Evolutionary conservation across 2,113 vertebrate genomes (phyloP), one percentile per base, ranked within the genome.

Genomic region (Oplegnathus fasciatus): DNA sequence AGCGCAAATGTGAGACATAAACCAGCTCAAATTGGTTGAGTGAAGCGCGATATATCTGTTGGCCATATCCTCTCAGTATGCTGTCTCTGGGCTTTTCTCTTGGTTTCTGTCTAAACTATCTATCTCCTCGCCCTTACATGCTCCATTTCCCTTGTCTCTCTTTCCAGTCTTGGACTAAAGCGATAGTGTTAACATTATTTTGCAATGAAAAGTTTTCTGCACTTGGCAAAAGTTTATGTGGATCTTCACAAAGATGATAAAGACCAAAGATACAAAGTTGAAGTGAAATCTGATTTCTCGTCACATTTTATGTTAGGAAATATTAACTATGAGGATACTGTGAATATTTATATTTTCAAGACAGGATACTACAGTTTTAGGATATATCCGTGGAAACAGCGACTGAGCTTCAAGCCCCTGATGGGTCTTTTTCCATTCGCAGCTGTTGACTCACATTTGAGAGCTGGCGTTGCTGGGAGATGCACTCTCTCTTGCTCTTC

Each of bases 1-100:
- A 74, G 13, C 28, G 60, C 66, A 78, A 88, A 87, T 79, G 74
- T 76, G 65, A 76, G 44, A 85, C 76, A 86, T 60, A 73, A 78
- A 86, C 13, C 65, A 32, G 66, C 65, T 81, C 15, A 72, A 8
- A 75, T 58, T 70, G 72, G 69, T 62, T 64, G 58, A 70, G 24
- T 58, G 60, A 69, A 44, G 79, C 48, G 55, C 18, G 0, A 50
- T 52, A 69, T 69, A 69, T 52, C 65, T 46, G 40, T 1, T 52
- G 18, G 42, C n/a, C n/a, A 68, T n/a, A 68, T 46, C 52, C 42
- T 44, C 62, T 65, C n/a, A 6, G 42, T 68, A 46, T 68, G 42
- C n/a, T 58, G 30, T 50, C 26, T 48, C 46, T 64, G 54, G 14
- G 30, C 40, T 30, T 78, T 32, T 84, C 40, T 65, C 22, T 6